Percentiles rank a stretch among this genome's conserved stretches.
phyloP scores from a whole-genome alignment of 2,113 vertebrate species.

The Mobula birostris region DNA sequence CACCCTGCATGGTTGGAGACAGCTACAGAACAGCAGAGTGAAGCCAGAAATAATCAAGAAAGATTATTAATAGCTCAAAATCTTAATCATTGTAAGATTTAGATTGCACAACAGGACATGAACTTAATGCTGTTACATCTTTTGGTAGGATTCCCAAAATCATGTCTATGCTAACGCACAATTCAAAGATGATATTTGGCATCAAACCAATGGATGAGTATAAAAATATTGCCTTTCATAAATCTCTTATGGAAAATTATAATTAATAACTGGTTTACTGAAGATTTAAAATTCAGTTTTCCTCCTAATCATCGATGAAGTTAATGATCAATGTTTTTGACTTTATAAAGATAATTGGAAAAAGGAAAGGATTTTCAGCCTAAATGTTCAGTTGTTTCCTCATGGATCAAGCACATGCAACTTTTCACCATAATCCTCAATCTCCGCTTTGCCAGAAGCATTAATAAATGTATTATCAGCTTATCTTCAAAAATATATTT shows the following conservation, averaged over 20 bases:
- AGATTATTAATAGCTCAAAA: neutral
- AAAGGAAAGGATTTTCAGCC: neutral
- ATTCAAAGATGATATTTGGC: neutral
- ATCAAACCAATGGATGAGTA: neutral
- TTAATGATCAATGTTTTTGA: neutral
- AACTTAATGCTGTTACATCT: neutral
- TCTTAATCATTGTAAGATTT: neutral
- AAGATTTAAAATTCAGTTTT: neutral
- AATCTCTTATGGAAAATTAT: neutral
- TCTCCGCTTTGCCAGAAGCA: neutral
- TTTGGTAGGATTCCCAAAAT: neutral
- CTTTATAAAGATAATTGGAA: neutral
- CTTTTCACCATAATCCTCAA: neutral
- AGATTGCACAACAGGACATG: neutral
- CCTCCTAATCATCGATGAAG: neutral
- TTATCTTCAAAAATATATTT: neutral
- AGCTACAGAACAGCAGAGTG: neutral
- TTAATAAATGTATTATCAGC: neutral
- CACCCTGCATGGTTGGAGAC: neutral
- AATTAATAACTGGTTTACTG: neutral
- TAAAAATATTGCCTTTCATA: neutral
- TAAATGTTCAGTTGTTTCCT: neutral
- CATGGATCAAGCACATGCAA: neutral
- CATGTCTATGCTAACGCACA: neutral
- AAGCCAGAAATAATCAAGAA: neutral